A percentile compares a stretch with the other conserved stretches of the same genome.
Conservation (phyloP, 2,797 vertebrate species). For the Pseudotriccus pelzelni region DNA sequence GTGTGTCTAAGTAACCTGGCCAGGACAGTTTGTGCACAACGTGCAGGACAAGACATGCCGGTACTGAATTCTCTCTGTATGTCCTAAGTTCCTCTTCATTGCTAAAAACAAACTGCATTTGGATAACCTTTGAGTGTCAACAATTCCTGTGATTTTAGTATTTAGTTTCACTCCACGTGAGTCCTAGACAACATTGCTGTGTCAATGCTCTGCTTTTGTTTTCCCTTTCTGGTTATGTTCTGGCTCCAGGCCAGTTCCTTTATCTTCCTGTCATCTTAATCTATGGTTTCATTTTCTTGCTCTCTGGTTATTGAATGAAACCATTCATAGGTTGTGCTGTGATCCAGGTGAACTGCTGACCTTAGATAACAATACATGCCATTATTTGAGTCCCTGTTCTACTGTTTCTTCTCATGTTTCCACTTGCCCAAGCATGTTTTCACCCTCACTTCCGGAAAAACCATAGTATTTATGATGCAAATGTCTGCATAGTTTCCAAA, state of each 20-base stretch:
- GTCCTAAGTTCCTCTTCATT: neutral
- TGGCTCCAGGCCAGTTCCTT: neutral
- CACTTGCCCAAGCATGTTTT: neutral
- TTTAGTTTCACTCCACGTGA: neutral
- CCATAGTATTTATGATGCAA: neutral
- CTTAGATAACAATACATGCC: neutral
- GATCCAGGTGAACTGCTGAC: neutral
- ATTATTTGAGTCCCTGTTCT: neutral
- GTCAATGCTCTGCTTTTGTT: conserved; percentile 4
- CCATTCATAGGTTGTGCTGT: neutral
- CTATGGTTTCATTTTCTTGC: neutral
- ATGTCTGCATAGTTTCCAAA: neutral
- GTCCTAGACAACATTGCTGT: neutral
- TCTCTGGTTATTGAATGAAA: neutral
- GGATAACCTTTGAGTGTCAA: neutral
- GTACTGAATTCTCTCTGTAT: neutral
- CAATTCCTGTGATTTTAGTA: neutral
- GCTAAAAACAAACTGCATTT: neutral
- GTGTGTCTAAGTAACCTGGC: neutral
- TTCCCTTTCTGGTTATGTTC: neutral
- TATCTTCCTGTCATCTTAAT: neutral
- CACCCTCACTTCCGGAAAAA: neutral
- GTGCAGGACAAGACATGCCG: neutral
- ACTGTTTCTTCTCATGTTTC: neutral
- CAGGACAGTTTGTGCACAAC: neutral